These are phyloP conservation scores for Ascaphus truei DNA, from an alignment of 2,113 vertebrate genomes.

Conservation along the genomic window DNA sequence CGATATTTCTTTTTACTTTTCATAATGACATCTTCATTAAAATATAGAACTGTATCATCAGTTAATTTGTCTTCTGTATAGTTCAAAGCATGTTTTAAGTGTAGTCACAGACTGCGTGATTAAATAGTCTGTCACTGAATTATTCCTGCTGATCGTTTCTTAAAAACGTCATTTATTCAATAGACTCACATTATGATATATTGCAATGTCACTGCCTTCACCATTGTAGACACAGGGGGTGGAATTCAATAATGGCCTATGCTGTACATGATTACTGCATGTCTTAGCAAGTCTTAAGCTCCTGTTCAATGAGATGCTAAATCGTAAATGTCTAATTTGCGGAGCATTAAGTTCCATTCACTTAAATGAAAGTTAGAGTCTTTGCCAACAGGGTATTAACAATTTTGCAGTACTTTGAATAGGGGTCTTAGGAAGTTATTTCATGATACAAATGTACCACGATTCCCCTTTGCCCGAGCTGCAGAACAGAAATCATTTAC, in stretches of 20 bases:
- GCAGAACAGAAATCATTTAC: too few relatives aligned
- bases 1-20: not conserved
- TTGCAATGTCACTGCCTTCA: conserved; percentile 11
- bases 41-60: too few relatives aligned
- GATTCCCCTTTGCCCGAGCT: too few relatives aligned
- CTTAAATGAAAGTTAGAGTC: too few relatives aligned
- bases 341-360: too few relatives aligned
- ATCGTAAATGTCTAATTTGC: too few relatives aligned
- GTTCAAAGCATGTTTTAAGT: conserved; percentile 18
- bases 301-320: too few relatives aligned
- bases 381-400: too few relatives aligned
- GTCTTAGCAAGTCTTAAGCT: not conserved
- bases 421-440: too few relatives aligned
- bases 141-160: conserved; percentile 9
- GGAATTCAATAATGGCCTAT: not conserved
- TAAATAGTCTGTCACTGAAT: conserved; percentile 7
- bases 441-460: too few relatives aligned
- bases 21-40: not conserved
- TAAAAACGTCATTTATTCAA: conserved; percentile 22
- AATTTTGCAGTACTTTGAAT: too few relatives aligned
- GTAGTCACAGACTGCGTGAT: not conserved
- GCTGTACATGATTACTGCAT: not conserved
- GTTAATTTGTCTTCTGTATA: not conserved
- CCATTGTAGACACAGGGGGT: conserved; percentile 20
- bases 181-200: conserved; percentile 14